Conservation (phyloP, 2,888 invertebrate species). For the Mellilla xanthometata region DNA sequence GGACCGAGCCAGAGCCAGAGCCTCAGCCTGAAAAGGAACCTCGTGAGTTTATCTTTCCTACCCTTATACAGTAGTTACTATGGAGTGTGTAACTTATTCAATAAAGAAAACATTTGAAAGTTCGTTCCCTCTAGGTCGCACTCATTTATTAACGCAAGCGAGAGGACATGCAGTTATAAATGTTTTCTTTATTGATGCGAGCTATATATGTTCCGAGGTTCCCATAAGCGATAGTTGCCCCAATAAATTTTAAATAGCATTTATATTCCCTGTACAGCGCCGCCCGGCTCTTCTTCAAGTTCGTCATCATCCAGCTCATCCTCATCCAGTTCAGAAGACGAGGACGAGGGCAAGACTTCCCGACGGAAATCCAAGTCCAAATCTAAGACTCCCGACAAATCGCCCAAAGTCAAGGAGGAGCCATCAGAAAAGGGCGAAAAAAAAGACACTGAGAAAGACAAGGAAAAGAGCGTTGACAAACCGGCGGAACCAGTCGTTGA, state of each 20-base stretch:
- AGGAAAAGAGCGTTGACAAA: conserved; percentile 70
- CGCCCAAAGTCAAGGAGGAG: conserved; percentile 58
- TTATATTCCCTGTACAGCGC: conserved; percentile 44
- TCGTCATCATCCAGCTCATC: conserved; percentile 78
- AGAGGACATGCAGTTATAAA: too few relatives aligned
- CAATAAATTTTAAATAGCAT: too few relatives aligned
- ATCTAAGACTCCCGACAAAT: conserved; percentile 69
- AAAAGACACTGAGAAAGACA: conserved; percentile 49
- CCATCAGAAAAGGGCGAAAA: conserved; percentile 57
- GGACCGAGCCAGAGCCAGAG: conserved; percentile 49
- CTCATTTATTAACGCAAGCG: too few relatives aligned
- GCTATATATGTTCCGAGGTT: too few relatives aligned
- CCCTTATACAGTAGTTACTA: too few relatives aligned
- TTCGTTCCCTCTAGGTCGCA: too few relatives aligned
- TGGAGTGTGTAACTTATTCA: too few relatives aligned
- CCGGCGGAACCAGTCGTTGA: conserved; percentile 73
- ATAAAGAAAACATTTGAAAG: too few relatives aligned
- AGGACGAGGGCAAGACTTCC: conserved; percentile 56
- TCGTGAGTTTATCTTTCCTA: conserved; percentile 51
- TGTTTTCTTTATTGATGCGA: neutral
- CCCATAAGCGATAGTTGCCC: too few relatives aligned
- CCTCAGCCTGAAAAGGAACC: conserved; percentile 64
- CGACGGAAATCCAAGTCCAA: conserved; percentile 63
- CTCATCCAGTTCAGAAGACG: conserved; percentile 77
- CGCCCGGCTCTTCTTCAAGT: conserved; percentile 76